Base-by-base conservation (phyloP, 2,888 invertebrate genomes). In the Pandemis cinnamomeana region DNA sequence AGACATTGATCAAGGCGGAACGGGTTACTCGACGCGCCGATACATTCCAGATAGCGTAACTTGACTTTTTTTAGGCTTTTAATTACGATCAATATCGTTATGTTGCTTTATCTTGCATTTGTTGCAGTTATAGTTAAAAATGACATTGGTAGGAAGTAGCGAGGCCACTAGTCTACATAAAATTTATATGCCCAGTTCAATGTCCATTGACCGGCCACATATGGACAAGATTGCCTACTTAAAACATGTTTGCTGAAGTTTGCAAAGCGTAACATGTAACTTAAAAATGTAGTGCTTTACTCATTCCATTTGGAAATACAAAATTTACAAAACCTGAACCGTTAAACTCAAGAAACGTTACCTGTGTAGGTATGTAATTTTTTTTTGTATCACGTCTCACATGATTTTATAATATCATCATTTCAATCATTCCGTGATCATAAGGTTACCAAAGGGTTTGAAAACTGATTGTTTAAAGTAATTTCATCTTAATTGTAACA, bases 1-100 rank as follows among this genome's bases (percentile, higher is more conserved):
- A 88, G 86, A 87, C 86, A 86, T 88, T 85, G 86, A 87, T 88
- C 85, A 87, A 81, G 80, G 77, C 77, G 78, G 75, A 84, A 84
- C 84, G 78, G 79, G 83, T 84, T 82, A 81, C 78, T 80, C 78
- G 82, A 84, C 82, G 82, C 80, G 80, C 78, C 78, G 84, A 84
- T 85, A 80, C 80, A 80, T 81, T 75, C 75, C 77, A 76, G 84
- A 84, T 86, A 83, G 83, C 80, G 77, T 76, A 46, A 77, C 5
- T 46, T 46, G 27, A 36, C 67, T 78, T 79, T 81, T 80, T 79
- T 80, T 74, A 82, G 78, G 69, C 79, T 78, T 79, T 80, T 87
- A 86, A 88, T 88, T 87, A 85, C 83, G 81, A 88, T 87, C 87
- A 86, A 87, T 87, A 82, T 79, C 2, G 82, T 80, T 75, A 75